phyloP scores from a whole-genome alignment of 2,888 invertebrate species.

The Microplitis deprimator region DNA sequence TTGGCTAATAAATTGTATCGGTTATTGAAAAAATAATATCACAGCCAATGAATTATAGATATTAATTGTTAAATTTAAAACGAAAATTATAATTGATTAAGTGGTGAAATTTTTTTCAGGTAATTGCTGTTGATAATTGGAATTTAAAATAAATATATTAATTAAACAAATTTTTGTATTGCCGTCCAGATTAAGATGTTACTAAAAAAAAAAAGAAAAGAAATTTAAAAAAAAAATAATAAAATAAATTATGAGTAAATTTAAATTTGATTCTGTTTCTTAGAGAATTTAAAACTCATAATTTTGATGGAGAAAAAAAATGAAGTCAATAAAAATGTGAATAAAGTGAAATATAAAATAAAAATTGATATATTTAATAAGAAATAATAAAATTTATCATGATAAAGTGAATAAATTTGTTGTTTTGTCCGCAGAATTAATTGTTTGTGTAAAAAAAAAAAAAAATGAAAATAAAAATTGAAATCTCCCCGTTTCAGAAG shows the following conservation, averaged over 20 bases:
- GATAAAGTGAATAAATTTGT: conserved; percentile 2
- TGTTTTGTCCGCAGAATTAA: neutral
- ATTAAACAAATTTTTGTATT: conserved; percentile 35
- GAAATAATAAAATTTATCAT: conserved; percentile 9
- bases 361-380: neutral
- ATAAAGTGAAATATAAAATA: neutral
- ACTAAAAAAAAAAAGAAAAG: neutral
- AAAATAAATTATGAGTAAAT: neutral
- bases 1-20: neutral
- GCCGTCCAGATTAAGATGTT: conserved; percentile 43
- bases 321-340: conserved; percentile 12
- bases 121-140: neutral
- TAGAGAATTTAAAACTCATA: neutral
- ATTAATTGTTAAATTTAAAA: neutral
- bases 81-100: too few species aligned
- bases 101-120: neutral
- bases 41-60: neutral
- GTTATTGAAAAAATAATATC: neutral
- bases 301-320: conserved; percentile 5
- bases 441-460: neutral
- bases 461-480: conserved; percentile 24
- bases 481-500: conserved; percentile 17
- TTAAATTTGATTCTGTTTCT: too few species aligned
- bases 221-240: conserved; percentile 10
- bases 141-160: conserved; percentile 27